phyloP scores from a whole-genome alignment of 2,888 invertebrate species.

The Pycnomerus fuliginosus region DNA sequence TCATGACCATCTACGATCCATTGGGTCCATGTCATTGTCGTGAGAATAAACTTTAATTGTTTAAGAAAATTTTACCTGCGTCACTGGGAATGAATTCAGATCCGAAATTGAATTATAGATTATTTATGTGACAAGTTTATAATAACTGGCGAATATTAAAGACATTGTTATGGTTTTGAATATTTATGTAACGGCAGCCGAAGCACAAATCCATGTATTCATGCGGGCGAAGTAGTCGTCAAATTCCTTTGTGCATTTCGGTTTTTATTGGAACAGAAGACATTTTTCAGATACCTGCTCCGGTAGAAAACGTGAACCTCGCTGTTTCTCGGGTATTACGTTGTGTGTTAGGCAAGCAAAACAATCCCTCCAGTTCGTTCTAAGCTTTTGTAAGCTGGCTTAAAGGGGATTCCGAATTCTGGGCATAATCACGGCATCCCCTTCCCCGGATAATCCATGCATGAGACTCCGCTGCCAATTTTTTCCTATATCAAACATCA shows the following conservation, averaged over 20 bases:
- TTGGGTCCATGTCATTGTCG: conserved; percentile 41
- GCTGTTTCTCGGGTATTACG: conserved; percentile 38
- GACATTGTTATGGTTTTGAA: conserved; percentile 11
- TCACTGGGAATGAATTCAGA: too few species aligned
- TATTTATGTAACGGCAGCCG: conserved; percentile 9
- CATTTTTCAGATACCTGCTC: conserved; percentile 35
- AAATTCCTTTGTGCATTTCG: conserved; percentile 25
- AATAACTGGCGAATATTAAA: conserved; percentile 16
- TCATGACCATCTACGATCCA: conserved; percentile 38
- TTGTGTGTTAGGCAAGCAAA: conserved; percentile 37
- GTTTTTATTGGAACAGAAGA: conserved; percentile 28
- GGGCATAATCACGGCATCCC: conserved; percentile 44
- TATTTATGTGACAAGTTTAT: conserved; percentile 14
- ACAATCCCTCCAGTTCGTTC: conserved; percentile 37
- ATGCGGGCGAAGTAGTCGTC: conserved; percentile 18
- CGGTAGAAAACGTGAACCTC: conserved; percentile 30
- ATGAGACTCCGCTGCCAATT: conserved; percentile 18
- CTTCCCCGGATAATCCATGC: conserved; percentile 43
- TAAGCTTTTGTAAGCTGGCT: conserved; percentile 38
- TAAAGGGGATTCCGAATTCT: conserved; percentile 43
- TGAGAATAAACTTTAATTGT: conserved; percentile 44
- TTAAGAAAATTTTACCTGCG: too few species aligned
- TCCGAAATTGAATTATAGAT: too few species aligned
- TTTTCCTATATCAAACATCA: conserved; percentile 30
- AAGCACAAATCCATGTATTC: conserved; percentile 2